Evolutionary conservation across 1,140 invertebrate species (phyloP).

Genomic region (Polyergus mexicanus): DNA sequence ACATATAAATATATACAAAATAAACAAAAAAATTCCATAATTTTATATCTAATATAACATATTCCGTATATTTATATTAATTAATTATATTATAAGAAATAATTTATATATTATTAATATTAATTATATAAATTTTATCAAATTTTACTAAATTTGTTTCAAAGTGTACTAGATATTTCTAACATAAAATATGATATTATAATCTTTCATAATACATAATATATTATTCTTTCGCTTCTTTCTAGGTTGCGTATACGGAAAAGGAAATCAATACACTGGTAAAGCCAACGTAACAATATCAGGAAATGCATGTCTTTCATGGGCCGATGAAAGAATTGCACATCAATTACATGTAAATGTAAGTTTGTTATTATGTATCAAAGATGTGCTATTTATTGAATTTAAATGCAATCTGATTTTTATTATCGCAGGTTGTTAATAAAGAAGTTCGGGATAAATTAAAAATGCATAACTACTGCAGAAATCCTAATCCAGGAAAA

Average conservation of each 20-base stretch:
- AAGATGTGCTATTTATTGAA: neutral
- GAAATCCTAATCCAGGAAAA: slow-evolving; percentile 87
- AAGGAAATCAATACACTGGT: slow-evolving; percentile 86
- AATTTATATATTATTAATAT: slow-evolving; percentile 3
- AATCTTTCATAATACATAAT: neutral
- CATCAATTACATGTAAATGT: slow-evolving; percentile 81
- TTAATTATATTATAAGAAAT: neutral
- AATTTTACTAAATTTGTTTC: neutral
- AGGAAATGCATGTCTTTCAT: slow-evolving; percentile 86
- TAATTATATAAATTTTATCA: neutral
- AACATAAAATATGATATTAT: neutral
- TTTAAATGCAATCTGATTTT: neutral
- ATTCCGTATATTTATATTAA: neutral
- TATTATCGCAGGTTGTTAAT: slow-evolving; percentile 75
- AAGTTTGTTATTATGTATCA: slow-evolving; percentile 53
- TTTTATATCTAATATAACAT: slow-evolving; percentile 8
- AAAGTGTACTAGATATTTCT: neutral
- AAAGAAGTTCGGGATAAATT: slow-evolving; percentile 79
- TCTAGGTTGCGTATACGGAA: slow-evolving; percentile 86
- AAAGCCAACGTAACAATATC: slow-evolving; percentile 86
- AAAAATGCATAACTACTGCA: slow-evolving; percentile 87
- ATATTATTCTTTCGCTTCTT: slow-evolving; percentile 3
- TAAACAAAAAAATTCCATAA: neutral
- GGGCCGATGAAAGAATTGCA: slow-evolving; percentile 83
- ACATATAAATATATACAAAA: neutral